Evolutionary conservation across 2,888 invertebrate species (phyloP).

Genomic region (Harpalus rufipes): DNA sequence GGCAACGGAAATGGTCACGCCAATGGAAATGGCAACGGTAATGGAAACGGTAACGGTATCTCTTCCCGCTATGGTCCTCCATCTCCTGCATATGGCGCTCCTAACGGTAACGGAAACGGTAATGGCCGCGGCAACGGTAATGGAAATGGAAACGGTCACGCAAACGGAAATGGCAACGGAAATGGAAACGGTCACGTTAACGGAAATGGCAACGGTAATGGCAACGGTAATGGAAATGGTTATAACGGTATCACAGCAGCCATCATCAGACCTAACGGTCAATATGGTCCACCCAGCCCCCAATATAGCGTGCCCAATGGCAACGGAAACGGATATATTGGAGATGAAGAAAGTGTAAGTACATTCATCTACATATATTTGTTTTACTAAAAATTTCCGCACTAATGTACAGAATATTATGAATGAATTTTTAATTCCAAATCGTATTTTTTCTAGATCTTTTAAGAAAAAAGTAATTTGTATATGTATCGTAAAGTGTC

Average conservation of each 20-base stretch:
- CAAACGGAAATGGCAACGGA: slow-evolving; percentile 50
- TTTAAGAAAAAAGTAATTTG: too few relatives aligned
- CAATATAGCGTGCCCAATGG: slow-evolving; percentile 60
- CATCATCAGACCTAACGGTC: slow-evolving; percentile 70
- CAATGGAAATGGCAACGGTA: slow-evolving; percentile 69
- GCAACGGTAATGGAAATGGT: slow-evolving; percentile 57
- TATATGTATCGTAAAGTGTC: too few relatives aligned
- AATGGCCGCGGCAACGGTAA: slow-evolving; percentile 57
- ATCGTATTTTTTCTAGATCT: too few relatives aligned
- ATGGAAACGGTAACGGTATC: slow-evolving; percentile 68
- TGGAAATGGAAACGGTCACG: slow-evolving; percentile 58
- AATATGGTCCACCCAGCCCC: slow-evolving; percentile 58
- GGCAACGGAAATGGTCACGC: slow-evolving; percentile 36
- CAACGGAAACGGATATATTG: slow-evolving; percentile 46
- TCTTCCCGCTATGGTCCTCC: slow-evolving; percentile 70
- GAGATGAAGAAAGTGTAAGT: slow-evolving; percentile 49
- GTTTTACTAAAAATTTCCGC: background rate
- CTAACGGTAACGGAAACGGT: slow-evolving; percentile 53
- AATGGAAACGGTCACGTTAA: slow-evolving; percentile 37
- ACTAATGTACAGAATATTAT: too few relatives aligned
- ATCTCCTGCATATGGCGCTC: slow-evolving; percentile 25
- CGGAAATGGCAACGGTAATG: slow-evolving; percentile 69
- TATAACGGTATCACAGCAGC: slow-evolving; percentile 69
- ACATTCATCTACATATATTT: background rate
- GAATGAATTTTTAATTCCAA: too few relatives aligned